Conservation (phyloP, 2,797 vertebrate genomes). For the Alca torda region DNA sequence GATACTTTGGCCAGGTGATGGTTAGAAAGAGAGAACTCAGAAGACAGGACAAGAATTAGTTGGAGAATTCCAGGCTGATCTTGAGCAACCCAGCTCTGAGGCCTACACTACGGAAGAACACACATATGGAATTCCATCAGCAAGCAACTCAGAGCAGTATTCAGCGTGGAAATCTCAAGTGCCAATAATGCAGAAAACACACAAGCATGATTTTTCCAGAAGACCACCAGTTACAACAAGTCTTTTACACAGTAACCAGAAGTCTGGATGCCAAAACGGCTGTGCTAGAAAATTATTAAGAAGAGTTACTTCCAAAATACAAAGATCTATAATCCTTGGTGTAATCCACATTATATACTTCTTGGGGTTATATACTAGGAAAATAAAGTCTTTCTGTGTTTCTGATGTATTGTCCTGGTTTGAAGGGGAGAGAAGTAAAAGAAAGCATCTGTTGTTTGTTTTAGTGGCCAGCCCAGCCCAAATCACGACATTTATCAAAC, state of each 20-base stretch:
- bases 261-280: background rate
- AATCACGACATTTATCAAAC: background rate
- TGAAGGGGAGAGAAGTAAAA: background rate
- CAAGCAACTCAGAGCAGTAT: background rate
- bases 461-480: background rate
- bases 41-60: background rate
- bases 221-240: fast-evolving
- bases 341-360: background rate
- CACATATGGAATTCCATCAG: background rate
- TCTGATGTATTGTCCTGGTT: background rate
- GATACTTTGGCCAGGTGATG: background rate
- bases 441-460: background rate
- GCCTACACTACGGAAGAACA: background rate
- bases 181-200: background rate
- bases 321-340: background rate
- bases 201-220: background rate
- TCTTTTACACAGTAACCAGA: background rate
- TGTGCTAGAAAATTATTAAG: background rate
- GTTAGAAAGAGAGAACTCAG: background rate
- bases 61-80: background rate
- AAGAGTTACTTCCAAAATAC: background rate
- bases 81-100: background rate
- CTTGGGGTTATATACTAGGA: background rate
- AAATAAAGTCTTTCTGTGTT: background rate
- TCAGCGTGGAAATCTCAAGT: background rate